Percentiles rank a stretch among this genome's conserved stretches.
phyloP scores from a whole-genome alignment of 37 sponge, comb jelly and placozoan genomes.

The Aplysina aerophoba region DNA sequence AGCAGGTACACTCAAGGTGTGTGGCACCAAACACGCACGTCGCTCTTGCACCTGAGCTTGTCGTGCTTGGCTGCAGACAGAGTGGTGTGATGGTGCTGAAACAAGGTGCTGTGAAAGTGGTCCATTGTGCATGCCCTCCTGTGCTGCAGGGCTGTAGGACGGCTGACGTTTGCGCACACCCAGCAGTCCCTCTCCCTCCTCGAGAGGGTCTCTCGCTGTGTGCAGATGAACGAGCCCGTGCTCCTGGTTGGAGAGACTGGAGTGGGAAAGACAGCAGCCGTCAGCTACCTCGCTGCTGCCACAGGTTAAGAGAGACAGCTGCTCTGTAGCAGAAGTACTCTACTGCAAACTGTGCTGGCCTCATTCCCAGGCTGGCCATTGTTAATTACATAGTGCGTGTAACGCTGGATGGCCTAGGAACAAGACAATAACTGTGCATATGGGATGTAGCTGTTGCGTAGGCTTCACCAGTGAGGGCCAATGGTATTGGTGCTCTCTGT shows the following conservation, averaged over 20 bases:
- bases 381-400: too few relatives aligned
- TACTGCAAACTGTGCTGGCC: too few relatives aligned
- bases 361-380: too few relatives aligned
- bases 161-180: conserved; percentile 78
- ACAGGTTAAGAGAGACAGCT: conserved; percentile 47
- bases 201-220: conserved; percentile 85
- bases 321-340: neutral
- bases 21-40: neutral
- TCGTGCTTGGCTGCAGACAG: neutral
- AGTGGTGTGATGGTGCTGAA: too few relatives aligned
- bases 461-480: too few relatives aligned
- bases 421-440: too few relatives aligned
- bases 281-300: conserved; percentile 83
- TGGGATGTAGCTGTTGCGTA: too few relatives aligned
- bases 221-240: conserved; percentile 87
- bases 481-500: too few relatives aligned
- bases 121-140: neutral
- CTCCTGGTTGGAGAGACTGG: conserved; percentile 98
- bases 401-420: too few relatives aligned
- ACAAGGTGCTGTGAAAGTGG: too few relatives aligned
- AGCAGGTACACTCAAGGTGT: too few relatives aligned
- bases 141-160: neutral
- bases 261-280: conserved; percentile 92
- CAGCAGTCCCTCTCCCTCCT: conserved; percentile 74
- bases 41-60: neutral